A percentile compares a stretch with the other conserved stretches of the same genome.
phyloP scores from a whole-genome alignment of 2,113 vertebrate genomes.

The Coturnix japonica region DNA sequence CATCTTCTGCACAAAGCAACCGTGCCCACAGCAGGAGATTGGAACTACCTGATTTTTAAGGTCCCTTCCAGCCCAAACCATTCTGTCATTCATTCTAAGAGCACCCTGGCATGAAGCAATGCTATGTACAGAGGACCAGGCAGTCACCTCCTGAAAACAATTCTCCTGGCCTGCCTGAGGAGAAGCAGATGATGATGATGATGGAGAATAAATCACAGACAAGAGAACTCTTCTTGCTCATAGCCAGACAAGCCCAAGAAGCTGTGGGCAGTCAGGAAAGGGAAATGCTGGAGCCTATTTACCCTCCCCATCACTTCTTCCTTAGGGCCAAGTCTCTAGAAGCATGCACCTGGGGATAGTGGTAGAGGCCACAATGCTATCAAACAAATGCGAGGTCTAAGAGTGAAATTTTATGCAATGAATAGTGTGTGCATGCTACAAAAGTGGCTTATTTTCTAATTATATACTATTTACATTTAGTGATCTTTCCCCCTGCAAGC shows the following conservation, averaged over 20 bases:
- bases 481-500: background rate
- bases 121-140: background rate
- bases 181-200: background rate
- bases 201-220: background rate
- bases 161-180: background rate
- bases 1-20: background rate
- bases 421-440: rapidly evolving
- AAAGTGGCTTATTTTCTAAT: background rate
- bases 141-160: background rate
- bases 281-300: background rate
- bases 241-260: background rate
- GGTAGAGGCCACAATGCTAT: rapidly evolving
- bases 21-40: background rate
- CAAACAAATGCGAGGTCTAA: background rate
- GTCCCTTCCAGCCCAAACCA: background rate
- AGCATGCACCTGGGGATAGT: rapidly evolving
- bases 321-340: background rate
- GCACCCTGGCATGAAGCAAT: rapidly evolving
- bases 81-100: background rate
- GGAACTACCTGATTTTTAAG: background rate
- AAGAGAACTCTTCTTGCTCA: background rate
- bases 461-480: background rate
- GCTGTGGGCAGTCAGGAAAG: background rate
- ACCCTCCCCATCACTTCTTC: background rate
- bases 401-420: background rate